A percentile compares a stretch with the other conserved stretches of the same genome.
Evolutionary conservation across 2,113 vertebrate species (phyloP).

Genomic region (Bagarius yarrelli): DNA sequence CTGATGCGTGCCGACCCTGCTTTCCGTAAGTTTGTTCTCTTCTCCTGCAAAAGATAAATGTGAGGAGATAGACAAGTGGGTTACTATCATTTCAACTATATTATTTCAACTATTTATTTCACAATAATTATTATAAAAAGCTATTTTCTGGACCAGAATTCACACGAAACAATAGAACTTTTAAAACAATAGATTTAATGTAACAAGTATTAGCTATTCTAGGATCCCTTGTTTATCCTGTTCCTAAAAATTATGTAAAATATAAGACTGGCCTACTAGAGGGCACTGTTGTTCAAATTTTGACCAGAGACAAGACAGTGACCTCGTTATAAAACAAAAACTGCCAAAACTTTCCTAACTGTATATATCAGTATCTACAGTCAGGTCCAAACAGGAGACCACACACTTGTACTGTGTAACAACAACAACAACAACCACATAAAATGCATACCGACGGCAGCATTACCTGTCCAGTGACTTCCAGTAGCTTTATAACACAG

Average conservation of each 20-base stretch:
- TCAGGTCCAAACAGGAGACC: not conserved
- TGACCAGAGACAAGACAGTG: not conserved
- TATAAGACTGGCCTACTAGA: not conserved
- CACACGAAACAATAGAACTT: not conserved
- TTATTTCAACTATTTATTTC: too few species aligned
- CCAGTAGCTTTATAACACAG: conserved; percentile 77
- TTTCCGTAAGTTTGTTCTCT: conserved; percentile 86
- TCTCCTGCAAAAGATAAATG: conserved; percentile 71
- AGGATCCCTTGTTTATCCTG: too few species aligned
- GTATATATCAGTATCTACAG: not conserved
- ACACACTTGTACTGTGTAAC: too few species aligned
- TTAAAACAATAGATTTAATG: too few species aligned
- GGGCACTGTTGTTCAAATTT: not conserved
- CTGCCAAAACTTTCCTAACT: not conserved
- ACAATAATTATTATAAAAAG: not conserved
- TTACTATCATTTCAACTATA: not conserved
- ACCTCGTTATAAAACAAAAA: too few species aligned
- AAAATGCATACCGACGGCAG: conserved; percentile 78
- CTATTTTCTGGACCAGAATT: not conserved
- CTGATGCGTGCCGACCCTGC: conserved; percentile 75
- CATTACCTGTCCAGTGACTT: conserved; percentile 82
- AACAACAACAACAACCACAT: too few species aligned
- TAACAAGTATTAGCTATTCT: too few species aligned
- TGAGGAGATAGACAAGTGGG: not conserved
- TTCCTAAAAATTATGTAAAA: too few species aligned